phyloP scores from a whole-genome alignment of 2,888 invertebrate species.

The Eilema griseolum region DNA sequence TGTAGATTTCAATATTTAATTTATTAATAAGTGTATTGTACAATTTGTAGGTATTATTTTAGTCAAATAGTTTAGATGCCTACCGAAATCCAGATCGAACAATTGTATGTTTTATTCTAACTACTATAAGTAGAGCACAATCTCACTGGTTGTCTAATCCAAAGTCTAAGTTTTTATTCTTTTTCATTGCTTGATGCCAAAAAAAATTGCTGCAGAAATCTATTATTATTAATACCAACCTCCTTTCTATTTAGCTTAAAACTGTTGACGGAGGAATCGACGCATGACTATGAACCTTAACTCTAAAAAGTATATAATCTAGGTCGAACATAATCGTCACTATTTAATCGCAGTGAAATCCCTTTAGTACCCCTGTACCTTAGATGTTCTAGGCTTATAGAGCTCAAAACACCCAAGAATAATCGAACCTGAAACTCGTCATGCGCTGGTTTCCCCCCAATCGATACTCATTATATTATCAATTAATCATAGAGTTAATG shows the following conservation, averaged over 20 bases:
- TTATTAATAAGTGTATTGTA: neutral
- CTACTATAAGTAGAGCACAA: conserved; percentile 45
- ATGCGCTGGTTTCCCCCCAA: conserved; percentile 66
- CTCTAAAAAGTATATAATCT: conserved; percentile 33
- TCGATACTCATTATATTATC: conserved; percentile 79
- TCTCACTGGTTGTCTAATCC: conserved; percentile 82
- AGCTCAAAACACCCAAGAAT: conserved; percentile 39
- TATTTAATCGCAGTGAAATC: conserved; percentile 19
- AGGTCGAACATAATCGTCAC: conserved; percentile 28
- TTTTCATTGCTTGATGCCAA: conserved; percentile 85
- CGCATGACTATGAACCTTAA: conserved; percentile 40
- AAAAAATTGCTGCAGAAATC: conserved; percentile 79
- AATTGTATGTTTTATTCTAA: conserved; percentile 21
- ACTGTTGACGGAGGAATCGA: conserved; percentile 69
- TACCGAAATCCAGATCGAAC: neutral
- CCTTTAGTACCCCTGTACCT: conserved; percentile 41
- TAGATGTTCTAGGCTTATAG: conserved; percentile 44
- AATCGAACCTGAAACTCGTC: conserved; percentile 26
- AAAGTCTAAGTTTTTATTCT: conserved; percentile 77
- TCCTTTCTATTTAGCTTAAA: conserved; percentile 79
- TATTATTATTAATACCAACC: conserved; percentile 74
- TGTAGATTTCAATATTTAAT: neutral
- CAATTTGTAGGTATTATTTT: conserved; percentile 20
- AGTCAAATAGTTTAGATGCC: conserved; percentile 8
- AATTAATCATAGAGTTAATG: conserved; percentile 82